phyloP scores from a whole-genome alignment of 1,140 invertebrate species.

The Branchinecta lindahli region DNA sequence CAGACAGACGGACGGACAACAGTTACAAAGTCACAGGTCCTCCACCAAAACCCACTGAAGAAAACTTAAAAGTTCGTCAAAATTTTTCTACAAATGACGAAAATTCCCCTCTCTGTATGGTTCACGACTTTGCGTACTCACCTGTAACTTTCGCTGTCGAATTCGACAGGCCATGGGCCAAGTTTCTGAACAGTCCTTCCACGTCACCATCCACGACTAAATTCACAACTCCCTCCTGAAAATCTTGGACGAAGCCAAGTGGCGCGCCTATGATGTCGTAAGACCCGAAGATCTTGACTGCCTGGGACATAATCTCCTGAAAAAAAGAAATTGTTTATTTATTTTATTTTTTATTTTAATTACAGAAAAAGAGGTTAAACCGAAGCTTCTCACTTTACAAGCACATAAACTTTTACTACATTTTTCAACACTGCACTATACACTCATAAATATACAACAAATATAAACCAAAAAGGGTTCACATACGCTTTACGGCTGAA shows the following conservation, averaged over 20 bases:
- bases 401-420: too few species aligned
- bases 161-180: slow-evolving; percentile 92
- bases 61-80: too few species aligned
- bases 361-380: slow-evolving; percentile 4
- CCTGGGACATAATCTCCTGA: slow-evolving; percentile 84
- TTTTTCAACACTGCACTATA: too few species aligned
- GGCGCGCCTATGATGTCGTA: slow-evolving; percentile 97
- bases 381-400: too few species aligned
- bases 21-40: too few species aligned
- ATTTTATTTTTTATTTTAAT: slow-evolving; percentile 7
- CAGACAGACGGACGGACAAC: too few species aligned
- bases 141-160: slow-evolving; percentile 81
- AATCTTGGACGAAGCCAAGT: slow-evolving; percentile 82
- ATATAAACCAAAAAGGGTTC: too few species aligned
- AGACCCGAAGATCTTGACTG: slow-evolving; percentile 82
- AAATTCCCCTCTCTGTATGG: too few species aligned
- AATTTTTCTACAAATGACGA: too few species aligned
- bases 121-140: slow-evolving; percentile 20
- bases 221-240: slow-evolving; percentile 84
- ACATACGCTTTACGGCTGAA: too few species aligned
- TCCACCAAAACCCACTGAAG: too few species aligned
- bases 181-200: slow-evolving; percentile 76
- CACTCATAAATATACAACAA: too few species aligned
- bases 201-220: slow-evolving; percentile 72
- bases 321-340: slow-evolving; percentile 15